These are phyloP conservation scores for Sebastolobus alascanus DNA, from an alignment of 2,797 vertebrate species.

Conservation along the genomic window DNA sequence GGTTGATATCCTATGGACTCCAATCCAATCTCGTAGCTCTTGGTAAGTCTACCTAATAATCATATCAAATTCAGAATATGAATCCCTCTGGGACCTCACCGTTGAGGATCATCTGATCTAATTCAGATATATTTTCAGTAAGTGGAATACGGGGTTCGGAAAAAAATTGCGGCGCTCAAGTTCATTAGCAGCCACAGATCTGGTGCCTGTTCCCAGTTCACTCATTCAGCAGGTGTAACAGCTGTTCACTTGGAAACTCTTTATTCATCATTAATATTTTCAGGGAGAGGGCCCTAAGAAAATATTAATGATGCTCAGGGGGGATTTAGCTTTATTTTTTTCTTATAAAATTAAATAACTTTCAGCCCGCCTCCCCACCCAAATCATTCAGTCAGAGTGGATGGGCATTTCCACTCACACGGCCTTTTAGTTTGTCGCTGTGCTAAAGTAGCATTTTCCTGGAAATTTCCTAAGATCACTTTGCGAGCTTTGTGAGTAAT, in stretches of 20 bases:
- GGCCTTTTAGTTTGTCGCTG: background rate
- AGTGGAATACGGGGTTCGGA: background rate
- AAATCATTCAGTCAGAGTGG: background rate
- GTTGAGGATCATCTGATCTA: background rate
- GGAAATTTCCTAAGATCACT: background rate
- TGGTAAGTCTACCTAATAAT: too few relatives aligned
- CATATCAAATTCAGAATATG: too few relatives aligned
- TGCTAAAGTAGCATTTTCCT: background rate
- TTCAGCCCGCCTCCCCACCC: background rate
- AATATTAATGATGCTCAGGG: background rate
- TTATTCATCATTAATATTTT: too few relatives aligned
- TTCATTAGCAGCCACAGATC: background rate
- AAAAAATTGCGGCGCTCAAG: background rate
- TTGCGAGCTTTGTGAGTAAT: slow-evolving; percentile 13
- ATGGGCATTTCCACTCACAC: background rate
- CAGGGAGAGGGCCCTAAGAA: background rate
- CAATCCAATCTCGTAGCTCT: too few relatives aligned
- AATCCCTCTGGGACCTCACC: too few relatives aligned
- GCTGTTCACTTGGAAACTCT: background rate
- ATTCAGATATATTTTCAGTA: background rate
- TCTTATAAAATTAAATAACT: background rate
- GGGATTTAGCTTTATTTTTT: background rate
- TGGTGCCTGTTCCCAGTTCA: background rate
- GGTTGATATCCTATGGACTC: too few relatives aligned
- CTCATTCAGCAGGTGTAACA: background rate